A percentile compares a stretch with the other conserved stretches of the same genome.
Conservation (phyloP, 2,113 vertebrate genomes). For the Bothrops jararaca region DNA sequence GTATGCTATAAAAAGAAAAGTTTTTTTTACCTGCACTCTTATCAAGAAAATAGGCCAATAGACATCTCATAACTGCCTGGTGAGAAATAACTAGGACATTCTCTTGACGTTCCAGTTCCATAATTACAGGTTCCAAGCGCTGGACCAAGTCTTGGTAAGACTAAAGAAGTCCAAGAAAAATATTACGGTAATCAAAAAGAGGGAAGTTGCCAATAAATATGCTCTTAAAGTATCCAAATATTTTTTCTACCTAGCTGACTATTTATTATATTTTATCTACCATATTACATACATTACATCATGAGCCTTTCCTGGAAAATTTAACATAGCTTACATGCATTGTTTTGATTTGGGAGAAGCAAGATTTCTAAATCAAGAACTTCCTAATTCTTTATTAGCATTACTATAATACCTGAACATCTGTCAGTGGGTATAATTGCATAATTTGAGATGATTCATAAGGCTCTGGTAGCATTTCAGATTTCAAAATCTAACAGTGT, state of each 20-base stretch:
- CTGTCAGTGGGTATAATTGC: accelerated
- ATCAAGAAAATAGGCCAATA: conserved; percentile 95
- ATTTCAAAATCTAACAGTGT: background rate
- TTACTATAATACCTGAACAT: background rate
- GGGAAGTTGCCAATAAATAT: background rate
- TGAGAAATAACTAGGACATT: conserved; percentile 92
- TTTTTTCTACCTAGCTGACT: background rate
- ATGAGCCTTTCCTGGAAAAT: background rate
- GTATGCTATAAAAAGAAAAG: background rate
- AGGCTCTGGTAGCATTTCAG: background rate
- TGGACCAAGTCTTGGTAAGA: conserved; percentile 97
- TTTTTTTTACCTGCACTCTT: conserved; percentile 86
- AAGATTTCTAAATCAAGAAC: background rate
- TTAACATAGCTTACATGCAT: background rate
- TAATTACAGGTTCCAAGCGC: conserved; percentile 92
- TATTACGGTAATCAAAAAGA: background rate
- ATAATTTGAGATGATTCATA: conserved; percentile 20
- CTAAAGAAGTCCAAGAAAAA: conserved; percentile 61
- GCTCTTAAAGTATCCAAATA: background rate
- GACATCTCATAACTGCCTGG: conserved; percentile 96
- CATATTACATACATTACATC: background rate
- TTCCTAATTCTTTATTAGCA: conserved; percentile 13
- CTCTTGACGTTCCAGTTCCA: conserved; percentile 95
- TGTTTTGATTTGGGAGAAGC: background rate
- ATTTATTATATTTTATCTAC: background rate